Percentiles rank a stretch among this genome's conserved stretches.
Evolutionary conservation across 1,140 invertebrate species (phyloP).

Genomic region (Drosophila cardini): DNA sequence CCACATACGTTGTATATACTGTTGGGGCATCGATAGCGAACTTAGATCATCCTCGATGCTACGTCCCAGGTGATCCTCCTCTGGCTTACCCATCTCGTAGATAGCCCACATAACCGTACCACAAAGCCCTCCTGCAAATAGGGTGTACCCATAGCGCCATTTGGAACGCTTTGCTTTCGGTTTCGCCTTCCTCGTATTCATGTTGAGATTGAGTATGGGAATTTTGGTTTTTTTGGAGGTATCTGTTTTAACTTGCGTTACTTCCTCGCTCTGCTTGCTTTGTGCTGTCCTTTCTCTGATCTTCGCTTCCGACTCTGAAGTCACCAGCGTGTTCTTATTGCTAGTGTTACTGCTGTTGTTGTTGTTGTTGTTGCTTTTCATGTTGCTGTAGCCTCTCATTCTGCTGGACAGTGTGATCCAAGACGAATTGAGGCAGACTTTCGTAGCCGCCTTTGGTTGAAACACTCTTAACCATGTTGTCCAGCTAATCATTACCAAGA

Average conservation of each 20-base stretch:
- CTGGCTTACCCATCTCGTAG: conserved; percentile 89
- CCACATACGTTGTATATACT: conserved; percentile 91
- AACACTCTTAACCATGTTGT: conserved; percentile 19
- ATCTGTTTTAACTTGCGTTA: not conserved
- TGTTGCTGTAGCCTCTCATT: no score
- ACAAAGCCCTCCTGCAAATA: conserved; percentile 85
- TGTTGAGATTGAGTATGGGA: not conserved
- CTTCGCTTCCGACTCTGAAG: not conserved
- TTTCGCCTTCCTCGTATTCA: not conserved
- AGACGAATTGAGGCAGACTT: not conserved
- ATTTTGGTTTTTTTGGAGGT: not conserved
- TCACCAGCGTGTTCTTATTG: not conserved
- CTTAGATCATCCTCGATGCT: conserved; percentile 92
- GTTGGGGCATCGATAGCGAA: conserved; percentile 88
- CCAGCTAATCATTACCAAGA: conserved; percentile 21
- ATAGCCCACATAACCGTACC: conserved; percentile 86
- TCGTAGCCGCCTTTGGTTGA: not conserved
- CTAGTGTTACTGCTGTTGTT: not conserved
- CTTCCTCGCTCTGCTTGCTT: not conserved
- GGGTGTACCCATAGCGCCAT: conserved; percentile 32
- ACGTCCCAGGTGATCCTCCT: conserved; percentile 89
- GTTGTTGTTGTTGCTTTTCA: not conserved
- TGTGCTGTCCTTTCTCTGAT: not conserved
- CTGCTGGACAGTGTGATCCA: not conserved
- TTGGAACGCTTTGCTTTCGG: not conserved